These are phyloP conservation scores for Synaphobranchus kaupii DNA, from an alignment of 2,797 vertebrate genomes.

Conservation along the genomic window DNA sequence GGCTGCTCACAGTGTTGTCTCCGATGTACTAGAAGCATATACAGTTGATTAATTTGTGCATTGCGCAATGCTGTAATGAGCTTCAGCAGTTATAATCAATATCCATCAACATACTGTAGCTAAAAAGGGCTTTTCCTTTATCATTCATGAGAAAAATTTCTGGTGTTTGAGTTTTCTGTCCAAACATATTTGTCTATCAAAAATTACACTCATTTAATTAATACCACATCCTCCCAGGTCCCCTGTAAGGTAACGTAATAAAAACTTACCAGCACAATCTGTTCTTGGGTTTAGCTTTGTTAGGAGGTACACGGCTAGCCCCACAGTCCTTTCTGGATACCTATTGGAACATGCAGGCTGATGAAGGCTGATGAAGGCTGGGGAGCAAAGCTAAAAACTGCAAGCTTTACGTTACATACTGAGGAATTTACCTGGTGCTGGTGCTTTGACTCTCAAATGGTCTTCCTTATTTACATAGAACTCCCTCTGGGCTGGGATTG, in stretches of 20 bases:
- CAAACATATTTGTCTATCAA: not conserved
- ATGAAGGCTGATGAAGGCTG: not conserved
- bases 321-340: constrained; percentile 20
- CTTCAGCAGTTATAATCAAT: not conserved
- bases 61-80: not conserved
- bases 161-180: not conserved
- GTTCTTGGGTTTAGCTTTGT: constrained; percentile 4
- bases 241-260: not conserved
- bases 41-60: not conserved
- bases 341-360: constrained; percentile 24
- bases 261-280: constrained; percentile 29
- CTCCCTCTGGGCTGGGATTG: not conserved
- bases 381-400: constrained; percentile 2
- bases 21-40: constrained; percentile 34
- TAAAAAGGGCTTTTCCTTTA: not conserved
- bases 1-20: constrained; percentile 31
- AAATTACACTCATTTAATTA: not conserved
- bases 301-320: not conserved
- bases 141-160: not conserved
- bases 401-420: not conserved
- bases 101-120: not conserved
- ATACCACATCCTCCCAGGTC: not conserved
- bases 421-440: constrained; percentile 22
- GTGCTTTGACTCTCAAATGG: constrained; percentile 37
- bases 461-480: not conserved